Evolutionary conservation across 2,113 vertebrate genomes (phyloP).

Genomic region (Parotia lawesii): DNA sequence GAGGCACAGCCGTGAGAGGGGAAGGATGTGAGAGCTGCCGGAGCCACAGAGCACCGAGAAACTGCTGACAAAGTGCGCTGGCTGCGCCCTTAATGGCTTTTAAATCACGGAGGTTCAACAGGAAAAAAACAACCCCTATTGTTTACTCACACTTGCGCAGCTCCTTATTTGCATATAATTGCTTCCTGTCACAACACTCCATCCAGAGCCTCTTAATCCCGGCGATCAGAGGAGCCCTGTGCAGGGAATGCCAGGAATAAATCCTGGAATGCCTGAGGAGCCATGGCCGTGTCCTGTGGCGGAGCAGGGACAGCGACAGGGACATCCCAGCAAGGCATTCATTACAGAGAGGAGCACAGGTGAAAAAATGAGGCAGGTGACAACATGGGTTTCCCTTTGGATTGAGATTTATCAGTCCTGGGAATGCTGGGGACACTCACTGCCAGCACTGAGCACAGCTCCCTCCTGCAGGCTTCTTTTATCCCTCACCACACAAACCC

Average conservation of each 20-base stretch:
- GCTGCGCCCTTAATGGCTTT: slow-evolving; percentile 13
- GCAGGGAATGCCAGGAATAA: background rate
- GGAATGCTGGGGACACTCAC: background rate
- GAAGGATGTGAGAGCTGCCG: background rate
- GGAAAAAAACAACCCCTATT: background rate
- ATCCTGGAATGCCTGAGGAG: background rate
- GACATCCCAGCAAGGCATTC: background rate
- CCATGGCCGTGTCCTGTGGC: background rate
- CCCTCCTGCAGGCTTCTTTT: background rate
- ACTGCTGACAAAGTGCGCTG: background rate
- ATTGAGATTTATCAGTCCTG: background rate
- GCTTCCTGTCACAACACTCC: slow-evolving; percentile 41
- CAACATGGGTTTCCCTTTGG: rapidly evolving
- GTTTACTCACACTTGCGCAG: slow-evolving; percentile 23
- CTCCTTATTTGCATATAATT: slow-evolving; percentile 55
- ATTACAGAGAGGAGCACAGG: background rate
- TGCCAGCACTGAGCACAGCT: background rate
- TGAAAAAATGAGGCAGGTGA: background rate
- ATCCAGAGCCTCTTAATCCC: background rate
- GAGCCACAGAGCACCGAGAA: background rate
- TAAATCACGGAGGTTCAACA: slow-evolving; percentile 34
- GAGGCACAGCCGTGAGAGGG: background rate
- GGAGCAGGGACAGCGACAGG: background rate
- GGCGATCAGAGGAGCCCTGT: background rate
- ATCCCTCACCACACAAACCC: background rate